A percentile compares a stretch with the other conserved stretches of the same genome.
These are phyloP conservation scores for Linnaemya vulpina DNA, from an alignment of 2,888 invertebrate genomes.

Conservation along the genomic window DNA sequence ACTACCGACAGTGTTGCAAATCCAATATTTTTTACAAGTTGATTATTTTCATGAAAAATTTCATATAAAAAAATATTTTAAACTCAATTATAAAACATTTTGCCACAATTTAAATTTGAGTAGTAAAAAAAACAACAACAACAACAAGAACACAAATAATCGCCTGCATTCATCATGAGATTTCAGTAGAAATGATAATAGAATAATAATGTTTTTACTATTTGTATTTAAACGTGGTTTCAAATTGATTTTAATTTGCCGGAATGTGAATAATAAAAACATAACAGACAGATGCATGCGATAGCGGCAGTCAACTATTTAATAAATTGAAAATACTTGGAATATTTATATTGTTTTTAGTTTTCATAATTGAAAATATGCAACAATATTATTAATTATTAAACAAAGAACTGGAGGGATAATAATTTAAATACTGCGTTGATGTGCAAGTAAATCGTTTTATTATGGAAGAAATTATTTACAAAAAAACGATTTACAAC, in stretches of 20 bases:
- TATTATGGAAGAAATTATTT: not conserved
- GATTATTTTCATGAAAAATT: not conserved
- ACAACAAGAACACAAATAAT: not conserved
- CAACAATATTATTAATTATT: conserved; percentile 26
- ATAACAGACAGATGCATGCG: not conserved
- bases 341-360: not conserved
- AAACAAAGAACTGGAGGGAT: conserved; percentile 19
- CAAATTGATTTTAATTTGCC: conserved; percentile 51
- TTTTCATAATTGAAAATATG: not conserved
- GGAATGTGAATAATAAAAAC: conserved; percentile 1
- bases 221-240: conserved; percentile 27
- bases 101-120: conserved; percentile 25
- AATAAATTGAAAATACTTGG: conserved; percentile 21
- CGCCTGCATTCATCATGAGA: not conserved
- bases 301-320: not conserved
- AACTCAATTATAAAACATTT: conserved; percentile 42
- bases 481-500: not conserved
- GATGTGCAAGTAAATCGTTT: not conserved
- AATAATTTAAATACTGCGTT: conserved; percentile 7
- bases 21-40: not conserved
- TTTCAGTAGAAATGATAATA: conserved; percentile 19
- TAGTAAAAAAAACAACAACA: not conserved
- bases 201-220: conserved; percentile 18
- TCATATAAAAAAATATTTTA: too few species aligned
- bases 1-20: not conserved